A percentile compares a stretch with the other conserved stretches of the same genome.
These are phyloP conservation scores for Ondatra zibethicus DNA, from an alignment of 2,113 vertebrate species.

Conservation along the genomic window DNA sequence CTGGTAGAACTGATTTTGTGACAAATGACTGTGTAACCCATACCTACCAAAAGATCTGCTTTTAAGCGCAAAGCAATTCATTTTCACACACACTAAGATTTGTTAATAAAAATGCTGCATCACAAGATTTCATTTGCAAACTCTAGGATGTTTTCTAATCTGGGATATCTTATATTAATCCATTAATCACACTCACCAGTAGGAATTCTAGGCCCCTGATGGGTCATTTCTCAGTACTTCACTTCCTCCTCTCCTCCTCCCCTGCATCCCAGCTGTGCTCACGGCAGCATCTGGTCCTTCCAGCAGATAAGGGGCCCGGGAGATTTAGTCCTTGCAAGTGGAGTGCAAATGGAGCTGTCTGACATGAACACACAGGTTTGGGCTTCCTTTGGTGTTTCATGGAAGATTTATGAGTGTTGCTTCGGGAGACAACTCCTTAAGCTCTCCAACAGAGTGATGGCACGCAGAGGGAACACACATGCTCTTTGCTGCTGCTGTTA, in stretches of 20 bases:
- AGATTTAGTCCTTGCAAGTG: background rate
- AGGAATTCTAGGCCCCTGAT: background rate
- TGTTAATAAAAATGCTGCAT: background rate
- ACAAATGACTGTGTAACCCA: background rate
- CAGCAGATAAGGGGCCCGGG: background rate
- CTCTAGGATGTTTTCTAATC: background rate
- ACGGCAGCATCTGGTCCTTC: background rate
- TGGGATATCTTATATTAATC: background rate
- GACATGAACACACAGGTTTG: conserved; percentile 2
- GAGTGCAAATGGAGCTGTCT: background rate
- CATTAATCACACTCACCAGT: background rate
- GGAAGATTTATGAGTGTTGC: conserved; percentile 59
- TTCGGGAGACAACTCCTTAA: background rate
- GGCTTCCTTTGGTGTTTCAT: background rate
- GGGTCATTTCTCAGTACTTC: background rate
- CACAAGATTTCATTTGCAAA: background rate
- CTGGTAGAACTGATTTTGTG: background rate
- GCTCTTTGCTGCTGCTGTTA: no score
- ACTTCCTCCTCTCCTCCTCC: background rate
- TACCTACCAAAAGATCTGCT: background rate
- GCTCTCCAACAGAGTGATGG: background rate
- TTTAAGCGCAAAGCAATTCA: background rate
- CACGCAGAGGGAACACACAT: background rate
- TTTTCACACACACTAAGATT: background rate
- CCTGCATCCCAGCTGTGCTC: background rate